These are phyloP conservation scores for Nerophis ophidion DNA, from an alignment of 2,113 vertebrate species.

Conservation along the genomic window DNA sequence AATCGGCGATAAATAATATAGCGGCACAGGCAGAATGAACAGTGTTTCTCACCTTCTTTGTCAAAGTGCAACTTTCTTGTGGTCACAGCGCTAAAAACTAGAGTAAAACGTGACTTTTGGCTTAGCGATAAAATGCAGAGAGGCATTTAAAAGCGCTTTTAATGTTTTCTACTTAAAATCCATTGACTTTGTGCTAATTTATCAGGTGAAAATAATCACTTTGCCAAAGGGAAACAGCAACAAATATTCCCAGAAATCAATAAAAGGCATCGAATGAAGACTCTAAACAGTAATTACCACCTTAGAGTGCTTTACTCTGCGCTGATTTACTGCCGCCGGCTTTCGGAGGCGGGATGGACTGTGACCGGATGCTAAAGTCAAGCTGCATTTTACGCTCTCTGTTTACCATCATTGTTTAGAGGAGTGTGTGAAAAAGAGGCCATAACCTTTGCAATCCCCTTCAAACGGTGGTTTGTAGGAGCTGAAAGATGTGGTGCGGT, in stretches of 20 bases:
- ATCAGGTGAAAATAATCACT: neutral
- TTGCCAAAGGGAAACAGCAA: neutral
- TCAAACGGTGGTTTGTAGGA: constrained; percentile 11
- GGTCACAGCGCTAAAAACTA: constrained; percentile 16
- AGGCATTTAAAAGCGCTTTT: neutral
- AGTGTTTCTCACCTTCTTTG: no score
- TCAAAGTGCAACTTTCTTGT: no score
- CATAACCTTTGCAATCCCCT: constrained; percentile 24
- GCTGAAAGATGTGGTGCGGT: neutral
- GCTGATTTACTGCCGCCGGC: constrained; percentile 25
- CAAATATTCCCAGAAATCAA: constrained; percentile 10
- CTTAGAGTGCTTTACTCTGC: constrained; percentile 10
- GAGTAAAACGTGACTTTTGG: constrained; percentile 19
- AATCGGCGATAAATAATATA: no score
- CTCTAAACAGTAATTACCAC: constrained; percentile 8
- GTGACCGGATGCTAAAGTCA: constrained; percentile 23
- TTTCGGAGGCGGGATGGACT: constrained; percentile 2
- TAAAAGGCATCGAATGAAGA: constrained; percentile 15
- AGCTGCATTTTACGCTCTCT: constrained; percentile 20
- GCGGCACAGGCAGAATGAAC: no score
- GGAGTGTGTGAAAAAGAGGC: constrained; percentile 14
- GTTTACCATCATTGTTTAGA: constrained; percentile 28
- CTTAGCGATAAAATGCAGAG: neutral
- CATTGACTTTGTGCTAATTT: neutral
- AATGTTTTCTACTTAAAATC: neutral